Conservation (phyloP, 2,888 invertebrate genomes). For the Neoitamus cyanurus region DNA sequence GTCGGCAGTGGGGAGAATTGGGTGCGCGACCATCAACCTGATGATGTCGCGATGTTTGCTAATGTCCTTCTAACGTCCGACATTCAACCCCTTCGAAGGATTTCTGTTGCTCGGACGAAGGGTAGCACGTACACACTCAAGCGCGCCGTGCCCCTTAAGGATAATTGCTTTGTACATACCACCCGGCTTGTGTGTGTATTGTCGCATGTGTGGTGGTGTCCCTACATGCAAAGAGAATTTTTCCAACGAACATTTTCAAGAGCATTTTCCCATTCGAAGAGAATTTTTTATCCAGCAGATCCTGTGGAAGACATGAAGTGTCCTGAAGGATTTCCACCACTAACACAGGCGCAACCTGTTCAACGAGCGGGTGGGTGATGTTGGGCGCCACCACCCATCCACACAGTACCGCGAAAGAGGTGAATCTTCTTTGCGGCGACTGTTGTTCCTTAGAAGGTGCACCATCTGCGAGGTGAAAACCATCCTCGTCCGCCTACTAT, state of each 20-base stretch:
- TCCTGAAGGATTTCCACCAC: background rate
- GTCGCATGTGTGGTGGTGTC: background rate
- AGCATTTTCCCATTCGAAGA: conserved; percentile 11
- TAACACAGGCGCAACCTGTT: background rate
- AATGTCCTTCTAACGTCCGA: background rate
- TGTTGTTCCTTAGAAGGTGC: conserved; percentile 29
- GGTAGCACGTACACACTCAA: background rate
- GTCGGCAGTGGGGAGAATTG: background rate
- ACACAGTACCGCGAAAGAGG: background rate
- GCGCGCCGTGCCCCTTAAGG: background rate
- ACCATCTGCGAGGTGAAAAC: conserved; percentile 26
- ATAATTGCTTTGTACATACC: background rate
- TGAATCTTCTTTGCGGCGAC: conserved; percentile 5
- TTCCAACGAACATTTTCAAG: background rate
- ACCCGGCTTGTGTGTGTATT: background rate
- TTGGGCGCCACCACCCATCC: background rate
- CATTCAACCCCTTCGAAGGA: background rate
- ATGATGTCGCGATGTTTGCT: conserved; percentile 14
- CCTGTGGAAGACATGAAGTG: background rate
- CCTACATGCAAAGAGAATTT: conserved; percentile 33
- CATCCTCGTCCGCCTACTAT: background rate
- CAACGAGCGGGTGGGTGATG: background rate
- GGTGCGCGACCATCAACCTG: conserved; percentile 45
- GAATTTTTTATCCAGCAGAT: background rate
- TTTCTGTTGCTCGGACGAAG: background rate